A percentile compares a stretch with the other conserved stretches of the same genome.
phyloP scores from a whole-genome alignment of 2,797 vertebrate genomes.

The Cuculus canorus region DNA sequence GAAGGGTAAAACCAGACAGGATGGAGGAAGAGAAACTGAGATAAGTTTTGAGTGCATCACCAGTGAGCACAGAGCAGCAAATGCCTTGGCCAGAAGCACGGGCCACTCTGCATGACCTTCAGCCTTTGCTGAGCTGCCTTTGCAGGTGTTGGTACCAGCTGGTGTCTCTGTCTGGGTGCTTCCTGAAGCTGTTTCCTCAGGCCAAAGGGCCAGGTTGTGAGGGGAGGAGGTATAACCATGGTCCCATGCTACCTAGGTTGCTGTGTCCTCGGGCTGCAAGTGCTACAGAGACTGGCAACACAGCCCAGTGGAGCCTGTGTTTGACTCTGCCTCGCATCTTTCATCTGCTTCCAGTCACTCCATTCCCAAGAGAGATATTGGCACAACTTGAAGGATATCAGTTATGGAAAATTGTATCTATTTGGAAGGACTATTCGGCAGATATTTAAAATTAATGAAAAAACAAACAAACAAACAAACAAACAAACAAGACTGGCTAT shows the following conservation, averaged over 20 bases:
- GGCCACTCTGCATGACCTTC: background rate
- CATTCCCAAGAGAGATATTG: background rate
- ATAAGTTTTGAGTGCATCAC: fast-evolving
- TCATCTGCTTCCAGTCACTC: background rate
- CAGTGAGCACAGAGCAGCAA: background rate
- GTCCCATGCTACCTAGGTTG: fast-evolving
- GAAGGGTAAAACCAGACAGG: background rate
- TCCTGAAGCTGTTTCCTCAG: background rate
- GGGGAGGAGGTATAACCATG: background rate
- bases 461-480: background rate
- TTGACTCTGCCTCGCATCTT: background rate
- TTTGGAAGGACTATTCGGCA: background rate
- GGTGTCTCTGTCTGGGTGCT: background rate
- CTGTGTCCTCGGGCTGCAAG: background rate
- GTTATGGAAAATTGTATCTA: background rate
- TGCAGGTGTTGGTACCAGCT: conserved; percentile 3
- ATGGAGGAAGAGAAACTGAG: background rate
- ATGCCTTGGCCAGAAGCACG: fast-evolving
- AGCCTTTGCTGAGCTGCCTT: background rate
- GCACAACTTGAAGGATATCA: background rate
- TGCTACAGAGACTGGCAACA: background rate
- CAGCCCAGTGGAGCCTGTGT: background rate
- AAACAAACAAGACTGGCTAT: background rate
- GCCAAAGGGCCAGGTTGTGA: background rate
- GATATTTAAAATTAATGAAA: background rate